Evolutionary conservation across 2,113 vertebrate species (phyloP).

Genomic region (Suricata suricatta): DNA sequence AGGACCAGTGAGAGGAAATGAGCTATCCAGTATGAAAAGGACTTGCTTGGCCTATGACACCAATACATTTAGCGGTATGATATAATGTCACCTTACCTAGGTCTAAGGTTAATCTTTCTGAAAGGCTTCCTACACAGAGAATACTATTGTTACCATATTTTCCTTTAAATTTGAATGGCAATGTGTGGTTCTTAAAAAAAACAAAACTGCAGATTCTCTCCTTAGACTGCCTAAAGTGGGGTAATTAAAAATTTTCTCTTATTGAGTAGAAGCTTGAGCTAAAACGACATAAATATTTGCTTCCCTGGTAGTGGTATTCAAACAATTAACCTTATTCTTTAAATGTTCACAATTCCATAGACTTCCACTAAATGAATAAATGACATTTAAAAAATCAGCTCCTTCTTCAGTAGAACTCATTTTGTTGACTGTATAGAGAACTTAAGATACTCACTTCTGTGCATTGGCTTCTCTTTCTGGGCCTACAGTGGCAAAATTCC

Average conservation of each 20-base stretch:
- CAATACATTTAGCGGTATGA: not conserved
- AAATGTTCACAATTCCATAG: not conserved
- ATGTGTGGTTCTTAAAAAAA: not conserved
- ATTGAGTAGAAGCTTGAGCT: not conserved
- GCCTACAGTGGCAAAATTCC: not conserved
- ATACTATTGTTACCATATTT: not conserved
- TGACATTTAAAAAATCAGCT: not conserved
- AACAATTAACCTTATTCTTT: not conserved
- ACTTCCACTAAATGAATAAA: not conserved
- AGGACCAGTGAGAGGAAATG: not conserved
- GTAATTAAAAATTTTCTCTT: not conserved
- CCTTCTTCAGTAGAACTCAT: not conserved
- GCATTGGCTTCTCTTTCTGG: not conserved
- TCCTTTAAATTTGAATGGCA: conserved; percentile 1
- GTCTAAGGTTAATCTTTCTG: not conserved
- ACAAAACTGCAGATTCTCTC: not conserved
- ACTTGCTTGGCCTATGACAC: not conserved
- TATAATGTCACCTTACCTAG: not conserved
- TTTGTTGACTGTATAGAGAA: not conserved
- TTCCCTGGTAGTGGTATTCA: not conserved
- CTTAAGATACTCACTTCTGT: not conserved
- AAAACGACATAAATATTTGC: conserved; percentile 16
- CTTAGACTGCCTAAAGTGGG: not conserved
- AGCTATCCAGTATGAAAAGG: not conserved
- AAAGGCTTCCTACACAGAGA: not conserved